A percentile compares a stretch with the other conserved stretches of the same genome.
These are phyloP conservation scores for Drosophila nigricruria DNA, from an alignment of 2,888 invertebrate species.

Conservation along the genomic window DNA sequence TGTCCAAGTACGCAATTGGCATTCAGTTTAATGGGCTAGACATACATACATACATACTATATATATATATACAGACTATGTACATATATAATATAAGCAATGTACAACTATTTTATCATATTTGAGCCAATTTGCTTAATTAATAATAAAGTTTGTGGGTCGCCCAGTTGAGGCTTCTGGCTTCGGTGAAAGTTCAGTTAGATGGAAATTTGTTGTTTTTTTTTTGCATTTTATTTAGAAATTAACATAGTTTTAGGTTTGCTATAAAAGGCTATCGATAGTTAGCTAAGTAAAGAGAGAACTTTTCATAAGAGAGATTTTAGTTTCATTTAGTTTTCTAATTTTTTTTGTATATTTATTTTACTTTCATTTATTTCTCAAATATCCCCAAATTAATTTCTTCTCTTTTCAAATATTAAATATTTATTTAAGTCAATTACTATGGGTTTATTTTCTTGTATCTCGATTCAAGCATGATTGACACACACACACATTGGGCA, in stretches of 20 bases:
- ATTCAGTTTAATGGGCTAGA: constrained; percentile 24
- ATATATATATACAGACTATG: constrained; percentile 11
- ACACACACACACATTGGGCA: constrained; percentile 9
- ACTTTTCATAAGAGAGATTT: background rate
- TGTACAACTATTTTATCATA: constrained; percentile 26
- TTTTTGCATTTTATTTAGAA: background rate
- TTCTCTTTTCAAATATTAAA: background rate
- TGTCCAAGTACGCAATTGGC: constrained; percentile 31
- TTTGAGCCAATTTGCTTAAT: constrained; percentile 70
- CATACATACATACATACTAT: constrained; percentile 10
- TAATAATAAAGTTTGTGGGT: constrained; percentile 64
- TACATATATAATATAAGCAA: background rate
- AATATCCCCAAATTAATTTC: background rate
- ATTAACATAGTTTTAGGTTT: background rate
- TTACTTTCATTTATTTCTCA: background rate
- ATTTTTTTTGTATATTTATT: background rate
- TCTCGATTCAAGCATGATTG: constrained; percentile 1
- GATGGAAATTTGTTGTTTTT: background rate
- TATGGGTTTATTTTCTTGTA: background rate
- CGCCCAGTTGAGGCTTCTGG: background rate
- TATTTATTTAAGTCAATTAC: constrained; percentile 3
- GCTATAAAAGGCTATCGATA: background rate
- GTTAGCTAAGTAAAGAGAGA: background rate
- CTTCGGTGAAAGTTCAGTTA: background rate
- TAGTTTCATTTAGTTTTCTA: too few relatives aligned